These are phyloP conservation scores for Malaclemys terrapin DNA, from an alignment of 2,113 vertebrate species.

Conservation along the genomic window DNA sequence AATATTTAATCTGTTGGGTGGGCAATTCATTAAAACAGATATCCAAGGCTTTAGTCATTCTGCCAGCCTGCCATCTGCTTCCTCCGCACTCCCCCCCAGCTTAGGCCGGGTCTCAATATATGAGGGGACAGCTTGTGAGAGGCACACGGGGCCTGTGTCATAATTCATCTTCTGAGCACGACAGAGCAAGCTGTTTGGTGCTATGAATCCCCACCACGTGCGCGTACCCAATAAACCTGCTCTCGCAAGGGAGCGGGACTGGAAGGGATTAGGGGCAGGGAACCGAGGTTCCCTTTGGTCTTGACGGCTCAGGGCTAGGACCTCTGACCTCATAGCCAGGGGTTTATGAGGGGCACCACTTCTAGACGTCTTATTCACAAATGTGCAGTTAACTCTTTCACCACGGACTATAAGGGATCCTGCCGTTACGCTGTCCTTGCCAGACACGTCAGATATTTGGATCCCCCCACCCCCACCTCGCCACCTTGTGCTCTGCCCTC, in stretches of 20 bases:
- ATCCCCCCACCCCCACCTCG: neutral
- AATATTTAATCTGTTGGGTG: conserved; percentile 76
- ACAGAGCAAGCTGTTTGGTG: conserved; percentile 39
- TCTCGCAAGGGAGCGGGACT: neutral
- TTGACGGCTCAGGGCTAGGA: neutral
- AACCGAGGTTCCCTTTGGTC: neutral
- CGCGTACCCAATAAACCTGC: rapidly evolving
- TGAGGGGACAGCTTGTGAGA: conserved; percentile 66
- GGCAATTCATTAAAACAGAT: conserved; percentile 79
- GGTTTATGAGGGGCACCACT: conserved; percentile 19
- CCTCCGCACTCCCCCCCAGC: conserved; percentile 39
- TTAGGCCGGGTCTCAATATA: conserved; percentile 60
- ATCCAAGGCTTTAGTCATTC: conserved; percentile 77
- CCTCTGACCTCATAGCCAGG: neutral
- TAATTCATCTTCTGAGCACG: conserved; percentile 58
- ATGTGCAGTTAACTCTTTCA: neutral
- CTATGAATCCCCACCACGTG: conserved; percentile 29
- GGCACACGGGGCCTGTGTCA: conserved; percentile 30
- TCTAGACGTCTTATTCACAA: conserved; percentile 32
- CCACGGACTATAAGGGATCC: neutral
- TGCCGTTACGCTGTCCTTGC: conserved; percentile 9
- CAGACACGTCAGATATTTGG: neutral
- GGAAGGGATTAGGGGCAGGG: neutral
- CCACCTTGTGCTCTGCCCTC: neutral
- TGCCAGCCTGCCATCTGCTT: conserved; percentile 83